Conservation (phyloP, 2,888 invertebrate genomes). For the Sinopyrophorus schimmeli region DNA sequence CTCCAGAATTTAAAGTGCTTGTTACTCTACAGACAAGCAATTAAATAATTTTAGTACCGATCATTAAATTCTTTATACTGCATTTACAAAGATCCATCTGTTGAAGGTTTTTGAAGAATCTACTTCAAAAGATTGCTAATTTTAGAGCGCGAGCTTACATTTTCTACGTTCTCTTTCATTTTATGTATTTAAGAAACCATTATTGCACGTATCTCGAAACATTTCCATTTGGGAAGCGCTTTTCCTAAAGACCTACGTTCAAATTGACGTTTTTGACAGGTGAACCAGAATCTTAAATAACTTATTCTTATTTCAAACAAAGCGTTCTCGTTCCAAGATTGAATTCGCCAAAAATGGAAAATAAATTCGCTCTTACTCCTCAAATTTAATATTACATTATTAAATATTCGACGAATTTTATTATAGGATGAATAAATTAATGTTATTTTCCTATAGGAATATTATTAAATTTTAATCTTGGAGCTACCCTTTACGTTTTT, state of each 20-base stretch:
- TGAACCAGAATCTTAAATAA: slow-evolving; percentile 6
- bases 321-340: no score
- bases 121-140: slow-evolving; percentile 5
- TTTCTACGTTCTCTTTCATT: neutral
- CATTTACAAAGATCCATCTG: neutral
- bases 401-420: no score
- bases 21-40: neutral
- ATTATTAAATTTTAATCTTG: no score
- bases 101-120: neutral
- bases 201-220: neutral
- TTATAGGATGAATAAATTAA: no score
- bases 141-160: neutral
- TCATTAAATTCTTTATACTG: slow-evolving; percentile 5
- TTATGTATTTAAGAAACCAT: neutral
- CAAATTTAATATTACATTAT: no score
- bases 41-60: slow-evolving; percentile 1
- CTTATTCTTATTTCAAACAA: slow-evolving; percentile 6
- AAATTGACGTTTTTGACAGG: slow-evolving; percentile 6
- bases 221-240: neutral
- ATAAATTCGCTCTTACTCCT: no score
- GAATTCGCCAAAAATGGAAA: no score
- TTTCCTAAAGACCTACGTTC: slow-evolving; percentile 1
- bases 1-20: neutral
- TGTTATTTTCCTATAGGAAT: no score
- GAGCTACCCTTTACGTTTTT: no score